phyloP scores from a whole-genome alignment of 2,113 vertebrate species.

The Hydrolagus affinis region DNA sequence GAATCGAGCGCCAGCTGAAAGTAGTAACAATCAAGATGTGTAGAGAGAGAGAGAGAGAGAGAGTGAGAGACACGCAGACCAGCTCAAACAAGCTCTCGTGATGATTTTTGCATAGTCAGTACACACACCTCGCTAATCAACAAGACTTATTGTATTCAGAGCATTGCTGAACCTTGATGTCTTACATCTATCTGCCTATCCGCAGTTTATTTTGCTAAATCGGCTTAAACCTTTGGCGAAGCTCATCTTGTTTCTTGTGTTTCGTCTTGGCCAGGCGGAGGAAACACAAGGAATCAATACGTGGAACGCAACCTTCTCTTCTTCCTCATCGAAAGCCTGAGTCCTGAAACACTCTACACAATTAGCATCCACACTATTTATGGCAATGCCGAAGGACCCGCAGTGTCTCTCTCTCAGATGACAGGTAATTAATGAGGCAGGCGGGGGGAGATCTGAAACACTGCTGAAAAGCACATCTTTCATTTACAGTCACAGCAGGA shows the following conservation, averaged over 20 bases:
- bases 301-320: slow-evolving; percentile 52
- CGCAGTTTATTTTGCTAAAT: not conserved
- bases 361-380: slow-evolving; percentile 63
- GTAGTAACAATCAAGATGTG: too few relatives aligned
- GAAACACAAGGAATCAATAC: slow-evolving; percentile 50
- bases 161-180: too few relatives aligned
- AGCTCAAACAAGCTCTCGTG: too few relatives aligned
- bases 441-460: not conserved
- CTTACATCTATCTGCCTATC: too few relatives aligned
- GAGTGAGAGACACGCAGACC: too few relatives aligned
- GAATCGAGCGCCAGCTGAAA: too few relatives aligned
- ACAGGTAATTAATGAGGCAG: slow-evolving; percentile 55
- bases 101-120: too few relatives aligned
- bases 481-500: not conserved
- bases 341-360: slow-evolving; percentile 56
- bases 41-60: too few relatives aligned
- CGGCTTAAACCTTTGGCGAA: not conserved
- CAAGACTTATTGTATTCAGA: too few relatives aligned
- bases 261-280: slow-evolving; percentile 25
- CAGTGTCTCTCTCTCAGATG: slow-evolving; percentile 62
- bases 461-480: not conserved
- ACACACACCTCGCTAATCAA: too few relatives aligned
- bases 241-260: not conserved
- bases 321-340: slow-evolving; percentile 53
- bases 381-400: slow-evolving; percentile 63